Conservation (phyloP, 2,113 vertebrate genomes). For the Neofelis nebulosa region DNA sequence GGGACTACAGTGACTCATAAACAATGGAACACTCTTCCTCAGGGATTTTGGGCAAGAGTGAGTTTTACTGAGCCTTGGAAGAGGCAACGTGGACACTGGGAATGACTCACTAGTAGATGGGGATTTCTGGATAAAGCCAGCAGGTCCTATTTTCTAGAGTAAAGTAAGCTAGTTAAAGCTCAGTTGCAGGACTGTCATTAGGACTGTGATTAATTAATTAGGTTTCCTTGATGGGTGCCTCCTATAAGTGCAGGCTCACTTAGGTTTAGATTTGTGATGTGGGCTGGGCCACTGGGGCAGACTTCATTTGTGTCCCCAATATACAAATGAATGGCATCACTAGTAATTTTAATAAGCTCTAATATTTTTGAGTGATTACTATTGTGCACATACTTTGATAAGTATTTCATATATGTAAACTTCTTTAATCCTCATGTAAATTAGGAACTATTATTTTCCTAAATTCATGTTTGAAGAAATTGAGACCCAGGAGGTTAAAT, state of each 20-base stretch:
- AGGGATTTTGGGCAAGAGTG: neutral
- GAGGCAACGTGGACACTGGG: neutral
- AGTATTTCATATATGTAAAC: neutral
- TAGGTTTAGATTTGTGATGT: neutral
- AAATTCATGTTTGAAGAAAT: neutral
- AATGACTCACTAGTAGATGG: neutral
- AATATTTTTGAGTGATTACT: neutral
- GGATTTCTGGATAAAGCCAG: neutral
- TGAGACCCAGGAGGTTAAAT: neutral
- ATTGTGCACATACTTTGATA: neutral
- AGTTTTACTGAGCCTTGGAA: neutral
- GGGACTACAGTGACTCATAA: neutral
- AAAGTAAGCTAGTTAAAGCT: neutral
- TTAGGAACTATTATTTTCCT: neutral
- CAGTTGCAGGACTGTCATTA: neutral
- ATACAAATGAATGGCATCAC: neutral
- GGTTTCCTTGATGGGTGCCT: neutral
- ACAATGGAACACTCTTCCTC: no score
- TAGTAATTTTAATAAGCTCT: neutral
- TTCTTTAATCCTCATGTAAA: neutral
- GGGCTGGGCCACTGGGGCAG: fast-evolving
- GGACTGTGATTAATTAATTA: neutral
- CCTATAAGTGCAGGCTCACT: neutral
- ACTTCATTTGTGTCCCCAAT: neutral
- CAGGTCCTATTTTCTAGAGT: neutral